Base-by-base conservation (phyloP, 2,113 vertebrate genomes). In the Forbesichthys papilliferus region DNA sequence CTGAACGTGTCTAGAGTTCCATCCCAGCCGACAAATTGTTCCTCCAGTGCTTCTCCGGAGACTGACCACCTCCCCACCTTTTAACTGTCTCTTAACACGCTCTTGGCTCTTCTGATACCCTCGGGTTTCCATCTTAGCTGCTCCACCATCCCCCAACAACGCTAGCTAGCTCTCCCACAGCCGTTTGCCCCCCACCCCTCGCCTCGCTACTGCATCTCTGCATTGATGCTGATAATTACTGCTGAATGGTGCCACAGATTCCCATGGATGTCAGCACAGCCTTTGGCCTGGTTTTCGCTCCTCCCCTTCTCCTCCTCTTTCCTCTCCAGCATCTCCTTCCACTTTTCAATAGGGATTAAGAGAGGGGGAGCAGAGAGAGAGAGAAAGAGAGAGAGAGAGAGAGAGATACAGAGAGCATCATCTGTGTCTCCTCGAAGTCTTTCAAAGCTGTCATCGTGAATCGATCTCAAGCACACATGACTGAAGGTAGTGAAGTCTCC, bases 171-270 rank as follows among this genome's bases (percentile, higher is more conserved):
- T 73, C 69, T 77, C 87, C 80, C 86, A 85, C 86, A 81, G 84
- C 83, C 72, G 73, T 68, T 80, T 76, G 71, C 79, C 83, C 78
- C 83, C 75, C 61, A 27, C 71, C 62, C 73, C 82, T 87, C 75
- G 78, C 75, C 78, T 85, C 71, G 73, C 67, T 71, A 74, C 84
- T 79, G 63, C 78, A 82, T 73, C 90, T 86, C 84, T 13, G 87
- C 85, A 90, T 87, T 89, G 92, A 94, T 92, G 90, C 80, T 69
- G 81, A 89, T 93, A 93, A 95, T 94, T 93, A 85, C 69, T 12
- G 60, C 86, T 95, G 93, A 91, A 94, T 88, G 86, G 87, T 83
- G 81, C 83, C 83, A 86, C 88, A 84, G 88, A 90, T 91, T 92
- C 92, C 93, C 90, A 87, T 90, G 89, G 89, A 91, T 90, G 52